Percentiles rank a stretch among this genome's conserved stretches.
phyloP scores from a whole-genome alignment of 23 tunicate species.

The Halocynthia roretzi region DNA sequence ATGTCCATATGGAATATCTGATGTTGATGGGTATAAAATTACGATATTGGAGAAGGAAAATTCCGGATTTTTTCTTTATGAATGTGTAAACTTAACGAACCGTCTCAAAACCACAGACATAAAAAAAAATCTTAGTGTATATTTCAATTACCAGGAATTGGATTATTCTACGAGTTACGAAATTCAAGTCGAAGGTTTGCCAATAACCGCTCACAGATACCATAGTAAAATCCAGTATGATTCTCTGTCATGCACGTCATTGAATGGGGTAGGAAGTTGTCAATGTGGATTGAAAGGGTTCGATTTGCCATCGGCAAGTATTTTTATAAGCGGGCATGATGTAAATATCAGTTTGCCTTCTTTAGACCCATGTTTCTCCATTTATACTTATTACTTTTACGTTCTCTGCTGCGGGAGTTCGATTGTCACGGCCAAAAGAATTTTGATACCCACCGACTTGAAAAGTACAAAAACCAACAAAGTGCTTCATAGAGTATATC shows the following conservation, averaged over 20 bases:
- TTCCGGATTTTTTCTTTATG: background rate
- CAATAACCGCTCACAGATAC: background rate
- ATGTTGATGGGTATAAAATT: background rate
- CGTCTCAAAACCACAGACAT: background rate
- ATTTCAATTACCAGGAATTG: conserved; percentile 1
- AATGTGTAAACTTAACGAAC: background rate
- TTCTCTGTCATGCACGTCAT: conserved; percentile 8
- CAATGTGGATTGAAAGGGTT: conserved; percentile 13
- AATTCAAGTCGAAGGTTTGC: conserved; percentile 17
- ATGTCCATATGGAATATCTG: conserved; percentile 1
- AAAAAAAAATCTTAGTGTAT: background rate
- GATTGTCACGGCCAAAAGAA: background rate
- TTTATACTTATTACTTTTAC: background rate
- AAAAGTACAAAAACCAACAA: background rate
- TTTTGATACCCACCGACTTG: background rate
- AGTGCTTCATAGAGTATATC: background rate
- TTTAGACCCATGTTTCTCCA: conserved; percentile 2
- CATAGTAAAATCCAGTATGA: background rate
- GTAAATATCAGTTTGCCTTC: background rate
- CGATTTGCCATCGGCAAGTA: background rate
- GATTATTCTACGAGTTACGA: conserved; percentile 9
- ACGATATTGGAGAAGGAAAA: background rate
- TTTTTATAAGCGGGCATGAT: background rate
- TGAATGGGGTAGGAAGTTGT: conserved; percentile 23
- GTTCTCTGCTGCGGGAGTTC: background rate